A percentile compares a stretch with the other conserved stretches of the same genome.
Conservation (phyloP, 2,888 invertebrate genomes). For the Erannis defoliaria region DNA sequence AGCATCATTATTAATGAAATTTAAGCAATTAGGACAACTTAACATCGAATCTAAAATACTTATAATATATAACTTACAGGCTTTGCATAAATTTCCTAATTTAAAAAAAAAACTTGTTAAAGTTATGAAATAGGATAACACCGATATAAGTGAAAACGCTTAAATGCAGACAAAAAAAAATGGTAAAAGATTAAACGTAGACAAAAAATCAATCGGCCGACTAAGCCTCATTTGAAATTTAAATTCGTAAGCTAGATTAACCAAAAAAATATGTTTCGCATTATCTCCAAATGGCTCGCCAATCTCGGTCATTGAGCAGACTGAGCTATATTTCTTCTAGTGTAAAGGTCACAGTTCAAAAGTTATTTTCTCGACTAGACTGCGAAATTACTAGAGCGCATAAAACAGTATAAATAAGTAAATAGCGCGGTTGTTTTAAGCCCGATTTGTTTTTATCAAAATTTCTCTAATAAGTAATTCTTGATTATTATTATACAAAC, state of each 20-base stretch:
- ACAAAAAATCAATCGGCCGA: slow-evolving; percentile 3
- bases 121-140: not conserved
- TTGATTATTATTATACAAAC: too few relatives aligned
- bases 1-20: too few relatives aligned
- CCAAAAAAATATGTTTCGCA: not conserved
- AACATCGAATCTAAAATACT: too few relatives aligned
- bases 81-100: too few relatives aligned
- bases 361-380: slow-evolving; percentile 12
- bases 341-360: slow-evolving; percentile 27
- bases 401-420: not conserved
- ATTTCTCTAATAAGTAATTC: too few relatives aligned
- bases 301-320: slow-evolving; percentile 8
- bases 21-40: too few relatives aligned
- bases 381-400: slow-evolving; percentile 22
- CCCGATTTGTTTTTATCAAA: too few relatives aligned
- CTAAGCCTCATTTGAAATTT: slow-evolving; percentile 8
- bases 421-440: not conserved
- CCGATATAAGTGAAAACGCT: not conserved
- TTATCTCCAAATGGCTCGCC: not conserved
- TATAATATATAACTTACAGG: too few relatives aligned
- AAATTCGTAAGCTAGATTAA: not conserved
- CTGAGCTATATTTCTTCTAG: slow-evolving; percentile 2
- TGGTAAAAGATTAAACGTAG: not conserved
- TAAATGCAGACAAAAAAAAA: not conserved
- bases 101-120: too few relatives aligned